Conservation (phyloP, 2,888 invertebrate genomes). For the Dione vanillae region DNA sequence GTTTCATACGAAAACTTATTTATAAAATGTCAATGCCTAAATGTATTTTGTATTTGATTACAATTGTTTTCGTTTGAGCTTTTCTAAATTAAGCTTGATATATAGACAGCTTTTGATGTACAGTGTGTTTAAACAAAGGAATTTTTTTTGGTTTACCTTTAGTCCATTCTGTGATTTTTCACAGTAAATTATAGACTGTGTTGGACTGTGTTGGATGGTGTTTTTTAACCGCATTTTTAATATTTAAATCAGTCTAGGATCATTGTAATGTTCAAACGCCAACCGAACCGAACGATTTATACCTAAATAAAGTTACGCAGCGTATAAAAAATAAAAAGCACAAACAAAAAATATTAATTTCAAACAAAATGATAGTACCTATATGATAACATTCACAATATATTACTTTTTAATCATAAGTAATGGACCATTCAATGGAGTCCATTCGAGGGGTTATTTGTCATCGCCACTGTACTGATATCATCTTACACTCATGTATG, state of each 20-base stretch:
- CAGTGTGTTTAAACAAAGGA: no score
- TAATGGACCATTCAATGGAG: conserved; percentile 18
- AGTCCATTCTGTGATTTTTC: no score
- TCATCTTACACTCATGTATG: neutral
- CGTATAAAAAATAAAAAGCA: no score
- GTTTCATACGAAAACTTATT: conserved; percentile 19
- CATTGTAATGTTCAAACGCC: no score
- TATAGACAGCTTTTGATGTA: neutral
- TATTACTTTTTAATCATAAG: conserved; percentile 17
- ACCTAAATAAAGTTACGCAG: no score
- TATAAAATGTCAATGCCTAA: conserved; percentile 17
- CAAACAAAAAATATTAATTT: neutral
- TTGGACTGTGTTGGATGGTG: no score
- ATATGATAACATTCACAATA: conserved; percentile 6
- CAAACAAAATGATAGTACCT: neutral
- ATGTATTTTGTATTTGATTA: neutral
- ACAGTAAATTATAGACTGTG: no score
- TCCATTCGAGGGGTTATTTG: conserved; percentile 9
- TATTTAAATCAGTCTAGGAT: no score
- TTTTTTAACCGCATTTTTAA: no score
- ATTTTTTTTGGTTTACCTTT: no score
- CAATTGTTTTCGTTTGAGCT: neutral
- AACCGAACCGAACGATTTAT: no score
- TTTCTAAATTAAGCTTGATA: neutral
- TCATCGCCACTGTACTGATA: conserved; percentile 8